Evolutionary conservation across 2,113 vertebrate species (phyloP).

Genomic region (Oplegnathus fasciatus): DNA sequence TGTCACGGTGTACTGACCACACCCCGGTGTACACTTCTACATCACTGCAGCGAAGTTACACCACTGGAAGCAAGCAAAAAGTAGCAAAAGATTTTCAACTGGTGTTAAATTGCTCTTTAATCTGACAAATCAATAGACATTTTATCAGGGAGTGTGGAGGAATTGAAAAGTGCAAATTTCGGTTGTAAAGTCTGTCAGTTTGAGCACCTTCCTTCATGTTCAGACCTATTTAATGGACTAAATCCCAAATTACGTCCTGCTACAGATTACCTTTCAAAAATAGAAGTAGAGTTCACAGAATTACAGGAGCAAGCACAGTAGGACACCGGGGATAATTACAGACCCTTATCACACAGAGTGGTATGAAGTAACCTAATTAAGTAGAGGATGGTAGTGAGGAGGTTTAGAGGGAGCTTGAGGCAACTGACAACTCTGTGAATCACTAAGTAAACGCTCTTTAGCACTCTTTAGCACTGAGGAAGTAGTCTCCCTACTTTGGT

Average conservation of each 20-base stretch:
- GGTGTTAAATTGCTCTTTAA: neutral
- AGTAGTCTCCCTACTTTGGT: slow-evolving; percentile 50
- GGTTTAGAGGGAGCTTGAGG: slow-evolving; percentile 73
- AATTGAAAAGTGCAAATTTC: neutral
- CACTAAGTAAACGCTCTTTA: slow-evolving; percentile 76
- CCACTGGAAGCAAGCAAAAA: neutral
- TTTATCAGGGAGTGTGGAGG: neutral
- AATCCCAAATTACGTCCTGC: slow-evolving; percentile 62
- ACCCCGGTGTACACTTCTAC: neutral
- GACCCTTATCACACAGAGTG: slow-evolving; percentile 66
- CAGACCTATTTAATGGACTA: slow-evolving; percentile 49
- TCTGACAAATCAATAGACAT: neutral
- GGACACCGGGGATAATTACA: slow-evolving; percentile 81
- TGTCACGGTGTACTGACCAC: neutral
- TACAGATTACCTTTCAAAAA: slow-evolving; percentile 55
- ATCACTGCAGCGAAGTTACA: neutral
- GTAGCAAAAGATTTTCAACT: neutral
- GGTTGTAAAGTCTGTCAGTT: neutral
- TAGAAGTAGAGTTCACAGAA: slow-evolving; percentile 62
- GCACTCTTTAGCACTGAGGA: slow-evolving; percentile 67
- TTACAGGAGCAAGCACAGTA: slow-evolving; percentile 73
- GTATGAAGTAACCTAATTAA: slow-evolving; percentile 82
- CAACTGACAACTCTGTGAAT: slow-evolving; percentile 73
- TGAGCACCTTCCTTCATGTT: slow-evolving; percentile 25
- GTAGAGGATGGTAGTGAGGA: slow-evolving; percentile 48